Evolutionary conservation across 2,113 vertebrate genomes (phyloP).

Genomic region (Forbesichthys agassizii): DNA sequence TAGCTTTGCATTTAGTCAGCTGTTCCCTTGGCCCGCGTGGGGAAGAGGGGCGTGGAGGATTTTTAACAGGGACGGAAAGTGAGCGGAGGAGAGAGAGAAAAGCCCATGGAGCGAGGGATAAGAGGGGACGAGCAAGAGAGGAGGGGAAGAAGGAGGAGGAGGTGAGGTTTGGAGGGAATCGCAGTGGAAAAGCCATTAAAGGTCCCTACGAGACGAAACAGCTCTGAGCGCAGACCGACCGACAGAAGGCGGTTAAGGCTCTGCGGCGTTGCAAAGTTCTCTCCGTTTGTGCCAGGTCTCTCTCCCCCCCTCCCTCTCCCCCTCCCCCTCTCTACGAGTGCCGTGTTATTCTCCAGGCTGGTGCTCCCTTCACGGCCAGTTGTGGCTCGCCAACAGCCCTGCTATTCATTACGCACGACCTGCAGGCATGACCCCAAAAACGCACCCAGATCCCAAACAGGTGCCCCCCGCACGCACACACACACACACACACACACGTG

Average conservation of each 20-base stretch:
- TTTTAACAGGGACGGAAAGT: slow-evolving; percentile 24
- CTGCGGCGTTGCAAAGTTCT: slow-evolving; percentile 56
- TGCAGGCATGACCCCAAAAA: slow-evolving; percentile 65
- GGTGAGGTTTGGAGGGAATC: slow-evolving; percentile 64
- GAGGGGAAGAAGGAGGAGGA: slow-evolving; percentile 10
- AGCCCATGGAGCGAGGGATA: slow-evolving; percentile 30
- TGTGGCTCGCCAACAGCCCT: slow-evolving; percentile 64
- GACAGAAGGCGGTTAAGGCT: slow-evolving; percentile 75
- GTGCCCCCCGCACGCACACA: slow-evolving; percentile 46
- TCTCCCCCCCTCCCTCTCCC: slow-evolving; percentile 48
- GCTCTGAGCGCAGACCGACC: slow-evolving; percentile 64
- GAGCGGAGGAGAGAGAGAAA: slow-evolving; percentile 26
- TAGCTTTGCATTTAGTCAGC: slow-evolving; percentile 76
- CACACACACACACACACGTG: slow-evolving; percentile 9
- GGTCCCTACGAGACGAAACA: slow-evolving; percentile 69
- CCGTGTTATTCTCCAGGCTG: slow-evolving; percentile 52
- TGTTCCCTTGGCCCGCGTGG: slow-evolving; percentile 75
- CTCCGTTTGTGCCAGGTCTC: slow-evolving; percentile 53
- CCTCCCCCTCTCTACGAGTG: slow-evolving; percentile 28
- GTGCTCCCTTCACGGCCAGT: slow-evolving; percentile 47
- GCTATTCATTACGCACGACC: slow-evolving; percentile 70
- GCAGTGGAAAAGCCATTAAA: slow-evolving; percentile 75
- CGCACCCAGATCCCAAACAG: slow-evolving; percentile 65
- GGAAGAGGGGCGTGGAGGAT: slow-evolving; percentile 31
- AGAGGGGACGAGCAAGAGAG: slow-evolving; percentile 39